Percentiles rank a stretch among this genome's conserved stretches.
phyloP scores from a whole-genome alignment of 2,888 invertebrate genomes.

The Andrena dorsata region DNA sequence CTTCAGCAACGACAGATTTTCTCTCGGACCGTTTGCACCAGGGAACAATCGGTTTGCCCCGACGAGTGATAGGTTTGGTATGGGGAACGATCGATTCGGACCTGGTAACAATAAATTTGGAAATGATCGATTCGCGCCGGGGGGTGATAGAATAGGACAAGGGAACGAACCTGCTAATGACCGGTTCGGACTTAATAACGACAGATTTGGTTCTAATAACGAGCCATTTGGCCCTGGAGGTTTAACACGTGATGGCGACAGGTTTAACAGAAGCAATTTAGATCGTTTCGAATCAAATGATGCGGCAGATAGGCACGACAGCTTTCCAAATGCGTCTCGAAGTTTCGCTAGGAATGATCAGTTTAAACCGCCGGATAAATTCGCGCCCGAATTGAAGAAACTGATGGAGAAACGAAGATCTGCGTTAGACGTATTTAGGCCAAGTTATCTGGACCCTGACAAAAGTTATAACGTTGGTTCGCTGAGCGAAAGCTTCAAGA shows the following conservation, averaged over 20 bases:
- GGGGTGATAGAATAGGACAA: slow-evolving; percentile 62
- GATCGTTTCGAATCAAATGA: slow-evolving; percentile 69
- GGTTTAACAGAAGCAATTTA: slow-evolving; percentile 67
- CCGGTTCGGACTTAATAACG: slow-evolving; percentile 63
- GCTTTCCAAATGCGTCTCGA: slow-evolving; percentile 64
- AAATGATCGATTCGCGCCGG: slow-evolving; percentile 63
- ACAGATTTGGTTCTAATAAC: slow-evolving; percentile 66
- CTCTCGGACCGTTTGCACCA: slow-evolving; percentile 10
- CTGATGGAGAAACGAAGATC: slow-evolving; percentile 82
- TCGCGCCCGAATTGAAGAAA: slow-evolving; percentile 81
- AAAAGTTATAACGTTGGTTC: slow-evolving; percentile 76
- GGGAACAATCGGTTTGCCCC: slow-evolving; percentile 60
- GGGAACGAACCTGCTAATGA: slow-evolving; percentile 66
- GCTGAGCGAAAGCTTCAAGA: slow-evolving; percentile 81
- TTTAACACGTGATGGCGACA: slow-evolving; percentile 42
- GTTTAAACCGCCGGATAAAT: slow-evolving; percentile 69
- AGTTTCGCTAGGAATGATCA: slow-evolving; percentile 69
- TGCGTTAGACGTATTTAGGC: slow-evolving; percentile 81
- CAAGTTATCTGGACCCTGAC: slow-evolving; percentile 77
- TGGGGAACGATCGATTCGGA: slow-evolving; percentile 17
- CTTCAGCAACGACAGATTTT: slow-evolving; percentile 61
- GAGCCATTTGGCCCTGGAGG: slow-evolving; percentile 56
- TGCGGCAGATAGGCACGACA: slow-evolving; percentile 66
- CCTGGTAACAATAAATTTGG: slow-evolving; percentile 62
- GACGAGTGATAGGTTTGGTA: no score